A percentile compares a stretch with the other conserved stretches of the same genome.
Conservation (phyloP, 2,113 vertebrate species). For the Oryzias woworae region DNA sequence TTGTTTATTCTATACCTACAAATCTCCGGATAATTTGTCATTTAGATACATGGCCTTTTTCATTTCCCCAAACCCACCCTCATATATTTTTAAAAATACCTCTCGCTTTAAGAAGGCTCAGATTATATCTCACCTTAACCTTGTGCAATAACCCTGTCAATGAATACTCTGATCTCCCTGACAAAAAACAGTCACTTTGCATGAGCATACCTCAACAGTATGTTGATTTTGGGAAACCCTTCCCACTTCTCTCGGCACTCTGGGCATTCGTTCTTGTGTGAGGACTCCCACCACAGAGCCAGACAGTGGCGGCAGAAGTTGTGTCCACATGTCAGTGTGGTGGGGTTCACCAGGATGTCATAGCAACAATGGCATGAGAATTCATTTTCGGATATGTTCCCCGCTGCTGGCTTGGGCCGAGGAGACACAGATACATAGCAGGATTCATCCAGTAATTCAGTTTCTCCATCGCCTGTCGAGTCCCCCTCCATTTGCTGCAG, state of each 20-base stretch:
- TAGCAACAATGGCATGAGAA: conserved; percentile 96
- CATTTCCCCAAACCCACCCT: no score
- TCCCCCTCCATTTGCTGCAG: conserved; percentile 49
- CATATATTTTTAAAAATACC: no score
- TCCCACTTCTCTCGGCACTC: conserved; percentile 95
- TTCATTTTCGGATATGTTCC: conserved; percentile 80
- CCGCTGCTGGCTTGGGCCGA: neutral
- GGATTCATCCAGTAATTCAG: conserved; percentile 6
- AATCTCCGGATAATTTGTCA: no score
- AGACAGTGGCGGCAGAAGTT: conserved; percentile 95
- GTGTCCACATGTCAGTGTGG: conserved; percentile 94
- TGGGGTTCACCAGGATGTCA: conserved; percentile 89
- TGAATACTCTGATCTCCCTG: conserved; percentile 2
- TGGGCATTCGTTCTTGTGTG: conserved; percentile 90
- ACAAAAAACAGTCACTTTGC: neutral
- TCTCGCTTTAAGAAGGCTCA: no score
- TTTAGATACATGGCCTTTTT: no score
- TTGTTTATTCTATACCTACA: no score
- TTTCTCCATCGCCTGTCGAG: conserved; percentile 6
- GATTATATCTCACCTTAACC: neutral
- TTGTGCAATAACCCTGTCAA: neutral
- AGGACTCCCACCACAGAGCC: conserved; percentile 90
- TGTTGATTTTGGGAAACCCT: conserved; percentile 95
- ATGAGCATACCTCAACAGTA: conserved; percentile 86
- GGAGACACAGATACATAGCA: neutral